A percentile compares a stretch with the other conserved stretches of the same genome.
Evolutionary conservation across 2,888 invertebrate genomes (phyloP).

Genomic region (Agrotis clavis): DNA sequence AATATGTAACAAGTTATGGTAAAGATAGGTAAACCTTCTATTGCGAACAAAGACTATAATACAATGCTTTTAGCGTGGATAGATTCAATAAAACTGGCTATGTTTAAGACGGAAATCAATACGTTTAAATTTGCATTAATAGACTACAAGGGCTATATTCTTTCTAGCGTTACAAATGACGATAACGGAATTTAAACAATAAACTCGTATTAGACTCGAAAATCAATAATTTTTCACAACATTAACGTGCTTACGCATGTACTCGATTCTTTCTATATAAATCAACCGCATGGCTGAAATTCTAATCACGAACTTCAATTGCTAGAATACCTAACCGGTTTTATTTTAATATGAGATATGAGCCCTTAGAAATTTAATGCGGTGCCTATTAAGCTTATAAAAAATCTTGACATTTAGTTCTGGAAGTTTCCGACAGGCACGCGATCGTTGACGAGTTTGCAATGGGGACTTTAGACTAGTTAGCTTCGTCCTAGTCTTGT

Average conservation of each 20-base stretch:
- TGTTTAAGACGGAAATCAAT: slow-evolving; percentile 44
- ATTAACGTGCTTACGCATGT: slow-evolving; percentile 38
- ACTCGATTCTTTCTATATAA: slow-evolving; percentile 20
- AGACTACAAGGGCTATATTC: slow-evolving; percentile 47
- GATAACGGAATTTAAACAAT: slow-evolving; percentile 54
- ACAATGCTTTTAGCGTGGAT: slow-evolving; percentile 36
- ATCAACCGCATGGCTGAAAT: slow-evolving; percentile 26
- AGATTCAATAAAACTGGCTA: slow-evolving; percentile 42
- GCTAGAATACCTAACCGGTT: slow-evolving; percentile 37
- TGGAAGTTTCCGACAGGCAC: slow-evolving; percentile 45
- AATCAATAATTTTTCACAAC: slow-evolving; percentile 59
- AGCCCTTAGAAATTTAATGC: slow-evolving; percentile 40
- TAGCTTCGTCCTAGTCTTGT: slow-evolving; percentile 25
- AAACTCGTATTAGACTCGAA: slow-evolving; percentile 54
- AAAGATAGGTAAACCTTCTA: not conserved
- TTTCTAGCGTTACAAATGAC: slow-evolving; percentile 51
- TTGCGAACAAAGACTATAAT: not conserved
- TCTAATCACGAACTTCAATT: slow-evolving; percentile 48
- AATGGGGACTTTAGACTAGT: slow-evolving; percentile 32
- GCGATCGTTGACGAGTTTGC: slow-evolving; percentile 50
- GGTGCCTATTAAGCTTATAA: slow-evolving; percentile 34
- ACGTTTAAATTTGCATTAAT: slow-evolving; percentile 44
- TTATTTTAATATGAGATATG: slow-evolving; percentile 31
- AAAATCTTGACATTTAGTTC: slow-evolving; percentile 39
- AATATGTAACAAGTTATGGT: not conserved